Percentiles rank a stretch among this genome's conserved stretches.
phyloP scores from a whole-genome alignment of 64 coral and sea anemone species.

The Stichodactyla helianthus region DNA sequence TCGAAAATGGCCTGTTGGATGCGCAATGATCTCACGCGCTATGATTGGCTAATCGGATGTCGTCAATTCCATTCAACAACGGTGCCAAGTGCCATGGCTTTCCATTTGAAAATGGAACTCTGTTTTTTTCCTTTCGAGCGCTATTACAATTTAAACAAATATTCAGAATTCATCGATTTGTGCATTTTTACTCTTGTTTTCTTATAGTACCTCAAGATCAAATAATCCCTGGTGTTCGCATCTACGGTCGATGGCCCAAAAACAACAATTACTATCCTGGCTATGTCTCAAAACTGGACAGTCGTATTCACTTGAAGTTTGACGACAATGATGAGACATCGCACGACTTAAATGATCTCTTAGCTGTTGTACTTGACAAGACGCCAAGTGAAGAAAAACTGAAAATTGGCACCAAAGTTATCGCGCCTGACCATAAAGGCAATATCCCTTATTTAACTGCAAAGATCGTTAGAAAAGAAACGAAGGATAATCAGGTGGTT shows the following conservation, averaged over 20 bases:
- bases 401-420: slow-evolving; percentile 43
- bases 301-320: slow-evolving; percentile 36
- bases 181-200: no score
- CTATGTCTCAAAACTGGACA: slow-evolving; percentile 43
- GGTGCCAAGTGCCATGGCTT: no score
- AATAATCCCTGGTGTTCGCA: slow-evolving; percentile 58
- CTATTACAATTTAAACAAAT: no score
- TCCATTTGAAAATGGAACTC: no score
- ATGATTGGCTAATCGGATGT: no score
- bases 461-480: slow-evolving; percentile 27
- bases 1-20: no score
- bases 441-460: slow-evolving; percentile 22
- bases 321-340: slow-evolving; percentile 23
- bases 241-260: slow-evolving; percentile 57
- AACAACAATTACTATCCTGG: slow-evolving; percentile 57
- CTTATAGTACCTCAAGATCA: slow-evolving; percentile 57
- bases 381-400: slow-evolving; percentile 35
- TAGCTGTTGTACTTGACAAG: slow-evolving; percentile 64
- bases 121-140: no score
- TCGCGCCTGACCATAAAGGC: slow-evolving; percentile 33
- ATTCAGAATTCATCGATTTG: no score
- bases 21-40: no score
- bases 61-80: no score
- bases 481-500: slow-evolving; percentile 27
- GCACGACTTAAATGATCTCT: slow-evolving; percentile 62